Percentiles rank a stretch among this genome's conserved stretches.
phyloP scores from a whole-genome alignment of 2,888 invertebrate genomes.

The Lobophora halterata region DNA sequence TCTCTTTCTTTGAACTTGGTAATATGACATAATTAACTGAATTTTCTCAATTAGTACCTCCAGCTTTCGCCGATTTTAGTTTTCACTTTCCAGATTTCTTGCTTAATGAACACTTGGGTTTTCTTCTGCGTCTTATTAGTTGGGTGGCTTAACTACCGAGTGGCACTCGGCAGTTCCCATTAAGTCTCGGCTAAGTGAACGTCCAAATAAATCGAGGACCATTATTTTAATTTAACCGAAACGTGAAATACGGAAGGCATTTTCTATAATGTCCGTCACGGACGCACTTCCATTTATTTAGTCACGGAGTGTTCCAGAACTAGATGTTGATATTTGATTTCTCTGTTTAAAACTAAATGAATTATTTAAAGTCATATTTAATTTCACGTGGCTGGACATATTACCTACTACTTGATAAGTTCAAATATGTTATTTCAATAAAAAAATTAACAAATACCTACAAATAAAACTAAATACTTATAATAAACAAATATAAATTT shows the following conservation, averaged over 20 bases:
- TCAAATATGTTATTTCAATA: too few species aligned
- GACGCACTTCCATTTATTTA: constrained; percentile 27
- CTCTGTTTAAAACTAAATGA: neutral
- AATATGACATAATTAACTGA: constrained; percentile 22
- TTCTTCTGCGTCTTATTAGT: constrained; percentile 33
- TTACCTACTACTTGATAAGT: too few species aligned
- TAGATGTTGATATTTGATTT: neutral
- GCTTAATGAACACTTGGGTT: constrained; percentile 15
- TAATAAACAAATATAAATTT: too few species aligned
- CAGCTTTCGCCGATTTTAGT: constrained; percentile 7
- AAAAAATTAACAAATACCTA: neutral
- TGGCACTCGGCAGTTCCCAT: constrained; percentile 29
- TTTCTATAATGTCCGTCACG: constrained; percentile 30
- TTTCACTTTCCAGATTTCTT: constrained; percentile 10
- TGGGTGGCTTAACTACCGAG: constrained; percentile 22
- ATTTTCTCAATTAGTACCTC: constrained; percentile 19
- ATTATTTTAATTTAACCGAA: constrained; percentile 45
- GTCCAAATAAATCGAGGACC: constrained; percentile 40
- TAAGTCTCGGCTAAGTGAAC: constrained; percentile 31
- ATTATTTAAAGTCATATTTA: neutral
- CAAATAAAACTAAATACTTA: too few species aligned
- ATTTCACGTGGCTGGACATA: too few species aligned
- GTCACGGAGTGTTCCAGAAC: constrained; percentile 16
- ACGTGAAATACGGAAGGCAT: constrained; percentile 31
- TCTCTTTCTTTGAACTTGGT: constrained; percentile 20